Conservation (phyloP, 2,113 vertebrate species). For the Vireo altiloquus region DNA sequence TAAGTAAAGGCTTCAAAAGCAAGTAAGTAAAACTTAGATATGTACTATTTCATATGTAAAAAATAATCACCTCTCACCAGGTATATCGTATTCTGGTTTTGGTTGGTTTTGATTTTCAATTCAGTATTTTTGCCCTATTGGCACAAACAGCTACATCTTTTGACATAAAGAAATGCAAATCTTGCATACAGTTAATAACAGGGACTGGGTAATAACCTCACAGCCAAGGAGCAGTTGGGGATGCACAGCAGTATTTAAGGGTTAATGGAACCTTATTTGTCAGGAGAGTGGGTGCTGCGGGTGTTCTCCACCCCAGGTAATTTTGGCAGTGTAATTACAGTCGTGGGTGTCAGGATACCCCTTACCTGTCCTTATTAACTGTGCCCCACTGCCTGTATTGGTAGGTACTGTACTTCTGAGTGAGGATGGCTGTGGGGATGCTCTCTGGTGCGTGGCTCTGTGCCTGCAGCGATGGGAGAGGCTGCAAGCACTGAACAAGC, state of each 20-base stretch:
- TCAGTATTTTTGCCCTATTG: not conserved
- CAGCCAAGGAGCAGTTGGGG: not conserved
- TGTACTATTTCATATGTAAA: not conserved
- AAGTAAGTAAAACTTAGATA: constrained; percentile 64
- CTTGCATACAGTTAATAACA: not conserved
- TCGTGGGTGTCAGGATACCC: not conserved
- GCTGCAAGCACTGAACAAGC: not conserved
- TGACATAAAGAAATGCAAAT: not conserved
- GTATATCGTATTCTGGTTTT: not conserved
- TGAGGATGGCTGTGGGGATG: not conserved
- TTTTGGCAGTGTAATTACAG: not conserved
- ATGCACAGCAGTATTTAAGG: not conserved
- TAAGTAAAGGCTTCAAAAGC: constrained; percentile 73
- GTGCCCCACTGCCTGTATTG: not conserved
- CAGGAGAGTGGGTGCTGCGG: not conserved
- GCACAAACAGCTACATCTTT: not conserved
- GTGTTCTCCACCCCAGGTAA: not conserved
- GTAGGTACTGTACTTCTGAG: not conserved
- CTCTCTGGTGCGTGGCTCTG: not conserved
- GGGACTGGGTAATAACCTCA: not conserved
- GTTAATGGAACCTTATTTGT: not conserved
- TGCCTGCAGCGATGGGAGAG: not conserved
- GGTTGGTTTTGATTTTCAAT: not conserved
- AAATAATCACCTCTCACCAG: not conserved
- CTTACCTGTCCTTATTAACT: not conserved